Evolutionary conservation across 2,113 vertebrate species (phyloP).

Genomic region (Peromyscus maniculatus): DNA sequence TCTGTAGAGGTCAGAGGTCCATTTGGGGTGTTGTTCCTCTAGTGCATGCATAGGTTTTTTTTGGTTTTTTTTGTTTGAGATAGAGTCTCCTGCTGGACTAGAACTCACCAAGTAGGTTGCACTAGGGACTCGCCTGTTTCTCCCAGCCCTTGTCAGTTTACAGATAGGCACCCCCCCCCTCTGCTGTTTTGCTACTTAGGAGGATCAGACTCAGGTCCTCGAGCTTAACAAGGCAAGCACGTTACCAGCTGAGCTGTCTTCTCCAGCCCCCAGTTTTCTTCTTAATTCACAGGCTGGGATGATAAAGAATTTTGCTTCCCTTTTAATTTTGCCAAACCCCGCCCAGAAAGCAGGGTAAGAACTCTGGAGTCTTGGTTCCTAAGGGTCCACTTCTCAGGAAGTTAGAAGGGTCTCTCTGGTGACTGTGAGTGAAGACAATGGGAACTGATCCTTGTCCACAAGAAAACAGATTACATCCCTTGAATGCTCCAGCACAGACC

Average conservation of each 20-base stretch:
- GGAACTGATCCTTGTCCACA: neutral
- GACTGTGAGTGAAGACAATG: neutral
- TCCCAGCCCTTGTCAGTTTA: neutral
- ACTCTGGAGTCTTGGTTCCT: neutral
- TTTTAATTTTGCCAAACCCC: slow-evolving; percentile 19
- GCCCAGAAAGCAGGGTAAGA: neutral
- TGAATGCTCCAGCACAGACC: neutral
- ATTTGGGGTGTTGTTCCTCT: neutral
- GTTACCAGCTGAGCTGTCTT: neutral
- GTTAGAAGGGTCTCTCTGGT: too few species aligned
- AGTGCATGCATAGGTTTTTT: too few species aligned
- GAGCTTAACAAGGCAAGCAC: neutral
- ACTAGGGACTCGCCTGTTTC: neutral
- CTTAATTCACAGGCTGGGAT: neutral
- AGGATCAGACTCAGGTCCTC: neutral
- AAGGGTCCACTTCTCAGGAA: neutral
- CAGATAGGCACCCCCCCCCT: neutral
- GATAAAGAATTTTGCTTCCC: neutral
- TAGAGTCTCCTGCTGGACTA: neutral
- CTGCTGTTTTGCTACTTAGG: neutral
- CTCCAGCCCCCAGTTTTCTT: neutral
- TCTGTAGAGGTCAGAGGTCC: neutral
- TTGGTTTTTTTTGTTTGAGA: neutral
- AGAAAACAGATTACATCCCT: neutral
- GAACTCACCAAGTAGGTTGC: neutral